These are phyloP conservation scores for Papilio protenor DNA, from an alignment of 2,888 invertebrate genomes.

Conservation along the genomic window DNA sequence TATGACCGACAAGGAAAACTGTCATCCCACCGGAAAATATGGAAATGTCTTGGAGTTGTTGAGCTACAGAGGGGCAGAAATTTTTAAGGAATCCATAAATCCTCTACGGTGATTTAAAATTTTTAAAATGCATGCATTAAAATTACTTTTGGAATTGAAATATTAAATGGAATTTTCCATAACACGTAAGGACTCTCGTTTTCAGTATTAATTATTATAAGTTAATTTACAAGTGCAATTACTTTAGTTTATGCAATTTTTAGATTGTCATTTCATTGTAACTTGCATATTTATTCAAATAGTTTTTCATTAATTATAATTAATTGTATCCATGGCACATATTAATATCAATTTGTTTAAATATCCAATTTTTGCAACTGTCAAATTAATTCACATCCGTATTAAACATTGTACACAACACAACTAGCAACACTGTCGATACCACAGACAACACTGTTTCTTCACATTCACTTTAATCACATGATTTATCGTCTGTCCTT, in stretches of 20 bases:
- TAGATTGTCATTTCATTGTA: neutral
- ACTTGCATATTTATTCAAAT: neutral
- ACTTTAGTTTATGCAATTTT: neutral
- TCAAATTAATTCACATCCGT: neutral
- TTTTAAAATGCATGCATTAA: neutral
- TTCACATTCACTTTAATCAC: slow-evolving; percentile 1
- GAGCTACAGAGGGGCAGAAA: neutral
- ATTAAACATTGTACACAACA: neutral
- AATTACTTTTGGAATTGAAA: neutral
- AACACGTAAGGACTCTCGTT: neutral
- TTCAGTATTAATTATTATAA: neutral
- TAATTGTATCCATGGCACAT: slow-evolving; percentile 4
- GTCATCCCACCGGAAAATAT: too few relatives aligned
- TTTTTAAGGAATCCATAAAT: too few relatives aligned
- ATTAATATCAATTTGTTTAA: slow-evolving; percentile 8
- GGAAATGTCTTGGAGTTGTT: neutral
- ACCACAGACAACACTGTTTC: neutral
- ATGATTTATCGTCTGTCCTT: neutral
- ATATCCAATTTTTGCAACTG: neutral
- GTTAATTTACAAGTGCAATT: neutral
- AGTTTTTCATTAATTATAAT: neutral
- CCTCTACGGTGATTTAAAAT: neutral
- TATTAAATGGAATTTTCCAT: neutral
- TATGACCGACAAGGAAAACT: too few relatives aligned
- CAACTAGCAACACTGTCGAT: slow-evolving; percentile 11